phyloP scores from a whole-genome alignment of 2,797 vertebrate genomes.

The Anniella stebbinsi region DNA sequence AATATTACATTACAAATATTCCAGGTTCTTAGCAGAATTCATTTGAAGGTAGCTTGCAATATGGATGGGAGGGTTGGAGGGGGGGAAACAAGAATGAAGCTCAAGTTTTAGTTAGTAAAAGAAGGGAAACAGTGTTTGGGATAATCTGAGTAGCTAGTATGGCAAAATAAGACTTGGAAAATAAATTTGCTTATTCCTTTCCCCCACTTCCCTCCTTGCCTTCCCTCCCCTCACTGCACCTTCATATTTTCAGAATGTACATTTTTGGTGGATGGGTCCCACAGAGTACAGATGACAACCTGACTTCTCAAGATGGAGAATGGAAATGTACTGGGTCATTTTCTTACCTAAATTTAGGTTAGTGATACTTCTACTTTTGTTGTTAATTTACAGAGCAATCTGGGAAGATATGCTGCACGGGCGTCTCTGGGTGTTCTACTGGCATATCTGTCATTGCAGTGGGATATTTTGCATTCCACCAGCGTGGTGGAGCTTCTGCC shows the following conservation, averaged over 20 bases:
- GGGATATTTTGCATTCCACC: neutral
- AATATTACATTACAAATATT: neutral
- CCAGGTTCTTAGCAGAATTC: neutral
- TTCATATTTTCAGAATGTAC: conserved; percentile 88
- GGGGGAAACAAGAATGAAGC: neutral
- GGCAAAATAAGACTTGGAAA: conserved; percentile 51
- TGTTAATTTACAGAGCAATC: conserved; percentile 36
- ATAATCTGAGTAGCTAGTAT: conserved; percentile 38
- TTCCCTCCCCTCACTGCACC: conserved; percentile 17
- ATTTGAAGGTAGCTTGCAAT: neutral
- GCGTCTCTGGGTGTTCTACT: neutral
- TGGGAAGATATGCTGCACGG: neutral
- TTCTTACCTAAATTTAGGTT: conserved; percentile 91
- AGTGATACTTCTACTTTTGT: conserved; percentile 73
- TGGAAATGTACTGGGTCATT: conserved; percentile 94
- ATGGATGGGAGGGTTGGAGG: conserved; percentile 21
- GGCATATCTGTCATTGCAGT: neutral
- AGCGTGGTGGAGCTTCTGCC: neutral
- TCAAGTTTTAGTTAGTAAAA: conserved; percentile 26
- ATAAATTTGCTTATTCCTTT: conserved; percentile 51
- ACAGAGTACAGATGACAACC: conserved; percentile 80
- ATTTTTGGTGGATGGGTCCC: conserved; percentile 98
- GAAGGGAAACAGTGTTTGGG: conserved; percentile 33
- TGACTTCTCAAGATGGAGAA: conserved; percentile 82
- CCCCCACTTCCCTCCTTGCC: conserved; percentile 41